These are phyloP conservation scores for Beroe forskalii DNA, from an alignment of 37 sponge, comb jelly and placozoan species.

Conservation along the genomic window DNA sequence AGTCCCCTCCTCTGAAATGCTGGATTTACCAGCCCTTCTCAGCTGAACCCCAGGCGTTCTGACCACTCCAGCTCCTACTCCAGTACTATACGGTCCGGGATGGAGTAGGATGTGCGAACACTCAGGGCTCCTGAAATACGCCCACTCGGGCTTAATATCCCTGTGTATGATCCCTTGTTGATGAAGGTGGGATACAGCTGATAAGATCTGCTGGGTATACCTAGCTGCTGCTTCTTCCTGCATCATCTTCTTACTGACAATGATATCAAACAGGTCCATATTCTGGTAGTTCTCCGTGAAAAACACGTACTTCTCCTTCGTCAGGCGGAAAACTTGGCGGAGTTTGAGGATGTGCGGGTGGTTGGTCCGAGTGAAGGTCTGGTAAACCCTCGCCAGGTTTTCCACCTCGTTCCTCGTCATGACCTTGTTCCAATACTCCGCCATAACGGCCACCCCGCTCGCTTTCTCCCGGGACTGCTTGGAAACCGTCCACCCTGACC, in stretches of 20 bases:
- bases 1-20: too few species aligned
- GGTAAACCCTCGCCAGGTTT: background rate
- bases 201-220: slow-evolving; percentile 5
- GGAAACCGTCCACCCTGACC: background rate
- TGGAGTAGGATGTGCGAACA: background rate
- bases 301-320: slow-evolving; percentile 18
- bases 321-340: background rate
- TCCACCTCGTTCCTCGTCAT: background rate
- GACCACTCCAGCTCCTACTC: too few species aligned
- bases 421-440: background rate
- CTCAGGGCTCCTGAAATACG: background rate
- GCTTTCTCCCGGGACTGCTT: background rate
- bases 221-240: background rate
- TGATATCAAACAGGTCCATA: slow-evolving; percentile 19
- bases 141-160: background rate
- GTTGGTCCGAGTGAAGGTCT: background rate
- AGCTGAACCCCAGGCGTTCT: background rate
- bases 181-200: background rate
- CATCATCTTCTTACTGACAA: background rate
- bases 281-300: background rate
- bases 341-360: slow-evolving; percentile 4
- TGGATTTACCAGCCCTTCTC: background rate
- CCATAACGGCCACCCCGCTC: background rate
- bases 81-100: background rate
- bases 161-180: slow-evolving; percentile 6